A percentile compares a stretch with the other conserved stretches of the same genome.
These are phyloP conservation scores for Eustalomyia histrio DNA, from an alignment of 2,888 invertebrate species.

Conservation along the genomic window DNA sequence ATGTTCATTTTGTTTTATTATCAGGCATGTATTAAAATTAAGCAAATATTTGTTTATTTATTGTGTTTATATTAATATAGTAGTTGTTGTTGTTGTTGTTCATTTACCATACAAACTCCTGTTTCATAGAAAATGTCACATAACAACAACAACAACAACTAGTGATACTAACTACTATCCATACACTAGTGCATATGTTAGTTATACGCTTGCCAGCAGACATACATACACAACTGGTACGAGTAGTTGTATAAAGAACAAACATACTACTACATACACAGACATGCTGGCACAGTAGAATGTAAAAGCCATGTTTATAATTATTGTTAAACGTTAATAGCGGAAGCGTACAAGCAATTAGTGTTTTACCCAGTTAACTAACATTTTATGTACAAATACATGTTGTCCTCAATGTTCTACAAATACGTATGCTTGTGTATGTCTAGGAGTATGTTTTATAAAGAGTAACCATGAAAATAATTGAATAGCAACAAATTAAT, in stretches of 20 bases:
- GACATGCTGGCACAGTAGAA: constrained; percentile 1
- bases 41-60: constrained; percentile 47
- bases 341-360: constrained; percentile 66
- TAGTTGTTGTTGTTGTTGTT: constrained; percentile 33
- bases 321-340: constrained; percentile 65
- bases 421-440: constrained; percentile 18
- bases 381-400: constrained; percentile 51
- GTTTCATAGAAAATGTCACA: constrained; percentile 42
- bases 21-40: constrained; percentile 30
- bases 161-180: not conserved
- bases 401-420: constrained; percentile 44
- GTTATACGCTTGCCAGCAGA: constrained; percentile 6
- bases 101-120: constrained; percentile 31
- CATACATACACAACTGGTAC: not conserved
- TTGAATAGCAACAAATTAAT: too few relatives aligned
- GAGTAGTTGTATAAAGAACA: not conserved
- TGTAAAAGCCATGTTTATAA: constrained; percentile 61
- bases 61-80: constrained; percentile 25
- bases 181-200: too few relatives aligned
- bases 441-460: constrained; percentile 22
- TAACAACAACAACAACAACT: not conserved
- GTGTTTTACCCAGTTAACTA: constrained; percentile 63
- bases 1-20: constrained; percentile 35
- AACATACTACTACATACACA: not conserved
- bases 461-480: not conserved